phyloP scores from a whole-genome alignment of 1,140 invertebrate genomes.

The Nephotettix cincticeps region DNA sequence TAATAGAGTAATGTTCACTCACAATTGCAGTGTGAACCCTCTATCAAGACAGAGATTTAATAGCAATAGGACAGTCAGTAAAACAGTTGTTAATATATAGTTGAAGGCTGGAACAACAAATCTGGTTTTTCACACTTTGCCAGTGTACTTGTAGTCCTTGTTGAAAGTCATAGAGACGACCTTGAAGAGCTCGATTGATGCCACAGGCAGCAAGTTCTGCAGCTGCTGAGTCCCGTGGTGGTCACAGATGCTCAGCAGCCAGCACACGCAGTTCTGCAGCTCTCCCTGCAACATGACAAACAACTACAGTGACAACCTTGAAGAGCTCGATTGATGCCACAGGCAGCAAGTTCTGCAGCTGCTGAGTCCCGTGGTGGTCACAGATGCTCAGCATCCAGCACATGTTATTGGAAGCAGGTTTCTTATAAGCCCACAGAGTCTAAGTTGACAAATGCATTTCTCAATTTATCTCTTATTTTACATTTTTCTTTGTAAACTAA shows the following conservation, averaged over 20 bases:
- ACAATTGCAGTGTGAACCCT: too few relatives aligned
- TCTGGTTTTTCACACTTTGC: too few relatives aligned
- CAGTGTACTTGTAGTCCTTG: slow-evolving; percentile 1
- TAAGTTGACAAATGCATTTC: too few relatives aligned
- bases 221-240: background rate
- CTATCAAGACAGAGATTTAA: too few relatives aligned
- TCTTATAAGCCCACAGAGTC: too few relatives aligned
- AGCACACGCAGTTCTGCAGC: slow-evolving; percentile 7
- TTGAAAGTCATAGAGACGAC: background rate
- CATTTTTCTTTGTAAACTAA: too few relatives aligned
- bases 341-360: background rate
- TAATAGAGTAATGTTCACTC: too few relatives aligned
- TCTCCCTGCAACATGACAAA: background rate
- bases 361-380: background rate
- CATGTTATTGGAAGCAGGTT: too few relatives aligned
- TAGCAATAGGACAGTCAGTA: too few relatives aligned
- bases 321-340: background rate
- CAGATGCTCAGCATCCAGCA: background rate
- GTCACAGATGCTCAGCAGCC: background rate
- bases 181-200: background rate
- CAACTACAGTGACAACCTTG: background rate
- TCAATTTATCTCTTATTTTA: too few relatives aligned
- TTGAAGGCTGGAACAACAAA: too few relatives aligned
- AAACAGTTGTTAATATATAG: too few relatives aligned
- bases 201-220: background rate